Percentiles rank a stretch among this genome's conserved stretches.
Evolutionary conservation across 2,888 invertebrate genomes (phyloP).

Genomic region (Thymelicus sylvestris): DNA sequence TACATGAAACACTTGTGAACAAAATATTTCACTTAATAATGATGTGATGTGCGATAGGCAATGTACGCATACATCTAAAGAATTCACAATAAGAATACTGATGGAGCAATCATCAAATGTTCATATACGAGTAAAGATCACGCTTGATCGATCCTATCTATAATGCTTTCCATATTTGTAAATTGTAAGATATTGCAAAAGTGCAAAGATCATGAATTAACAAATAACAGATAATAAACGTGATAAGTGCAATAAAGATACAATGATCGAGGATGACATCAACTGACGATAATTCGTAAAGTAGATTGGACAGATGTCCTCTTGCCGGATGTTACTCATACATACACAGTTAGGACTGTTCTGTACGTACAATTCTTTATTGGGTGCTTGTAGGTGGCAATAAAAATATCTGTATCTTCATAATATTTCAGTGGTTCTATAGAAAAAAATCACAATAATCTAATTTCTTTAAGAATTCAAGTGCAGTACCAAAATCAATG

Average conservation of each 20-base stretch:
- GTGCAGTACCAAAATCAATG: neutral
- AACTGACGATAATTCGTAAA: slow-evolving; percentile 56
- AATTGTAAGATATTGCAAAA: slow-evolving; percentile 30
- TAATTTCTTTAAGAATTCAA: neutral
- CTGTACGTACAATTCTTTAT: slow-evolving; percentile 2
- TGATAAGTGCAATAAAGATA: slow-evolving; percentile 51
- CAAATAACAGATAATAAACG: slow-evolving; percentile 41
- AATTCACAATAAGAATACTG: slow-evolving; percentile 14
- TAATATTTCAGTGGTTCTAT: neutral
- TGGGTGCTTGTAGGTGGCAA: neutral
- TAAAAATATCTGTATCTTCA: neutral
- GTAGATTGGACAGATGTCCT: slow-evolving; percentile 66
- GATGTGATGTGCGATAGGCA: neutral
- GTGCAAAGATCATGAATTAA: slow-evolving; percentile 36
- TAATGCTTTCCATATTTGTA: slow-evolving; percentile 33
- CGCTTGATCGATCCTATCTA: slow-evolving; percentile 31
- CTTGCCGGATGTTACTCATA: slow-evolving; percentile 78
- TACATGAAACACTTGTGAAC: neutral
- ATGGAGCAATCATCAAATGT: slow-evolving; percentile 18
- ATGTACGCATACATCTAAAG: neutral
- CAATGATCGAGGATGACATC: slow-evolving; percentile 59
- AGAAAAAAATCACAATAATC: neutral
- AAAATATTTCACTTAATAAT: neutral
- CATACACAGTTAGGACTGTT: slow-evolving; percentile 46
- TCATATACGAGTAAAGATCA: slow-evolving; percentile 19